phyloP scores from a whole-genome alignment of 2,113 vertebrate species.

The Seriola rivoliana region DNA sequence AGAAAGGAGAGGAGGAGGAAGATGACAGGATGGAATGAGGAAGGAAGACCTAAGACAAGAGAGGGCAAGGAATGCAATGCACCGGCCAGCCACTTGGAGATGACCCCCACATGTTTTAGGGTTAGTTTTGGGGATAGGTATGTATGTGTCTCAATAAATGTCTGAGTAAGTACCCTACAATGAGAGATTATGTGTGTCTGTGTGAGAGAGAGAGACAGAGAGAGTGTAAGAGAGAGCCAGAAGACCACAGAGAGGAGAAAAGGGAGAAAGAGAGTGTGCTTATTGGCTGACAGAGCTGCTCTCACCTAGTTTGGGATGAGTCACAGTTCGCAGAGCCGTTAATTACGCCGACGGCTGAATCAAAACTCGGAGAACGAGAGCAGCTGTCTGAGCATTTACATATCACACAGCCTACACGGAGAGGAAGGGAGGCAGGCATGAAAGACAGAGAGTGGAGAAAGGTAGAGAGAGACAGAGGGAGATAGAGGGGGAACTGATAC shows the following conservation, averaged over 20 bases:
- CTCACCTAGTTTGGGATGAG: slow-evolving; percentile 81
- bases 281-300: slow-evolving; percentile 71
- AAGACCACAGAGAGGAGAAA: slow-evolving; percentile 11
- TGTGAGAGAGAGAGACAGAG: slow-evolving; percentile 2
- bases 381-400: slow-evolving; percentile 84
- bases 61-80: slow-evolving; percentile 23
- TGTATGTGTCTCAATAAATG: slow-evolving; percentile 20
- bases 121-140: slow-evolving; percentile 14
- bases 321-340: slow-evolving; percentile 79
- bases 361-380: slow-evolving; percentile 79
- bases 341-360: slow-evolving; percentile 81
- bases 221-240: slow-evolving; percentile 22
- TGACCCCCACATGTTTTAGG: slow-evolving; percentile 23
- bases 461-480: slow-evolving; percentile 32
- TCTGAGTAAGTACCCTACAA: slow-evolving; percentile 20
- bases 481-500: slow-evolving; percentile 47
- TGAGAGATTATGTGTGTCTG: slow-evolving; percentile 1
- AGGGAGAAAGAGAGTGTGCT: slow-evolving; percentile 33
- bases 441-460: slow-evolving; percentile 50
- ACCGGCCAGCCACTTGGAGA: background rate
- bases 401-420: slow-evolving; percentile 78
- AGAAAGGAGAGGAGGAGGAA: slow-evolving; percentile 27
- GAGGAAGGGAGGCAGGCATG: slow-evolving; percentile 49
- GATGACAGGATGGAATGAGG: slow-evolving; percentile 27
- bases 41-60: slow-evolving; percentile 23